Percentiles rank a stretch among this genome's conserved stretches.
Conservation (phyloP, 2,888 invertebrate genomes). For the Electrophaes corylata region DNA sequence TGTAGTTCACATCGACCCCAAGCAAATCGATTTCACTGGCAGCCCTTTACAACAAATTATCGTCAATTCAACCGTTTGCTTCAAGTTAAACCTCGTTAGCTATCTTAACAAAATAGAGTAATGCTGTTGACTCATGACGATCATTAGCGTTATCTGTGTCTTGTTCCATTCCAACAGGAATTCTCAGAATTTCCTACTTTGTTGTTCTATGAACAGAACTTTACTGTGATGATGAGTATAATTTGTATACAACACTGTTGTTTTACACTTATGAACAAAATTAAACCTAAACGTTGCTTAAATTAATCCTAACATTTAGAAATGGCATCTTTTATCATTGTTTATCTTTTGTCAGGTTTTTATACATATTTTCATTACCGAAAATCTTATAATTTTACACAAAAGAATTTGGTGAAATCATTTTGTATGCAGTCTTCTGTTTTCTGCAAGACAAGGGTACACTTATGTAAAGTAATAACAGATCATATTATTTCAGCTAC, state of each 20-base stretch:
- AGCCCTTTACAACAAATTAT: slow-evolving; percentile 35
- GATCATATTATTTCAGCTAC: too few species aligned
- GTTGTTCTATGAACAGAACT: slow-evolving; percentile 8
- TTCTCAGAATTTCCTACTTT: slow-evolving; percentile 15
- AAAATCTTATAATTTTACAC: too few species aligned
- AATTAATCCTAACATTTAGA: too few species aligned
- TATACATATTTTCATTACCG: too few species aligned
- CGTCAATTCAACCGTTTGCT: slow-evolving; percentile 57
- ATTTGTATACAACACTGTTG: neutral
- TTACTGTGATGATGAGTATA: neutral
- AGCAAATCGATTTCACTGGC: slow-evolving; percentile 26
- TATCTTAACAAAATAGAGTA: slow-evolving; percentile 66
- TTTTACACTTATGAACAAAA: neutral
- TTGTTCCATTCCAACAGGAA: slow-evolving; percentile 21
- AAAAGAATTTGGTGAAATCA: too few species aligned
- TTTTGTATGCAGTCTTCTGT: too few species aligned
- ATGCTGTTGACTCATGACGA: slow-evolving; percentile 51
- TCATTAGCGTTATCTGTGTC: slow-evolving; percentile 43
- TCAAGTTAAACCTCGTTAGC: slow-evolving; percentile 57
- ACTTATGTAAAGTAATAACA: too few species aligned
- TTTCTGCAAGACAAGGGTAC: too few species aligned
- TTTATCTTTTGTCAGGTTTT: too few species aligned
- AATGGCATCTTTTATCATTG: too few species aligned
- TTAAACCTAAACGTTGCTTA: neutral
- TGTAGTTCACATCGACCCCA: slow-evolving; percentile 9